phyloP scores from a whole-genome alignment of 2,797 vertebrate genomes.

The Cryptoprocta ferox region DNA sequence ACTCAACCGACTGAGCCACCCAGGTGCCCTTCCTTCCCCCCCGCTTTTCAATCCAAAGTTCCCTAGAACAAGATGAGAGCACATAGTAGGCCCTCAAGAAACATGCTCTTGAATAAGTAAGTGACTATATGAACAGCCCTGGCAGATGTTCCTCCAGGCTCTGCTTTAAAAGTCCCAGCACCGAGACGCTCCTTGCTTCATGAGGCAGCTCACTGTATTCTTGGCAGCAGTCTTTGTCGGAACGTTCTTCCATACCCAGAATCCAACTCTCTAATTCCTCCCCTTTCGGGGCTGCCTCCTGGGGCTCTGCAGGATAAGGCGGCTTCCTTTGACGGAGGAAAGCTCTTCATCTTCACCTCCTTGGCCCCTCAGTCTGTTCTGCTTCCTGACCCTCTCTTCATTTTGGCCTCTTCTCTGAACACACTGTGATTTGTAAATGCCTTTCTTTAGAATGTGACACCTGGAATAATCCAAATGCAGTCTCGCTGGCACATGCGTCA shows the following conservation, averaged over 20 bases:
- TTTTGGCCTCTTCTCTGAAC: conserved; percentile 18
- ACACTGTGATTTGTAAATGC: neutral
- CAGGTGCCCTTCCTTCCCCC: no score
- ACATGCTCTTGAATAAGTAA: neutral
- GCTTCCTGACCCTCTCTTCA: neutral
- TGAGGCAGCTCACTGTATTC: neutral
- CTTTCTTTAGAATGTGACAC: neutral
- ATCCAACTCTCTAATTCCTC: neutral
- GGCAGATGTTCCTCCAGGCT: neutral
- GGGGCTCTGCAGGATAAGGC: neutral
- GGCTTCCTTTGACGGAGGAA: neutral
- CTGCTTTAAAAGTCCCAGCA: neutral
- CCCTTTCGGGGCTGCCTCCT: neutral
- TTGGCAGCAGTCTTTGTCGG: neutral
- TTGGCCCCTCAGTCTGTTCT: neutral
- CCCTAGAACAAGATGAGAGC: neutral
- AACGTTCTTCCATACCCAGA: neutral
- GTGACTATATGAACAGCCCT: neutral
- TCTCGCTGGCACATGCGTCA: neutral
- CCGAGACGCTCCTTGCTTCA: neutral
- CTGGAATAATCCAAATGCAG: neutral
- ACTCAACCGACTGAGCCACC: no score
- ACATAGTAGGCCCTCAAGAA: neutral
- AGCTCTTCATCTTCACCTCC: neutral
- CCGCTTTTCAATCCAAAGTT: neutral